These are phyloP conservation scores for Tridacna crocea DNA, from an alignment of 2,888 invertebrate genomes.

Conservation along the genomic window DNA sequence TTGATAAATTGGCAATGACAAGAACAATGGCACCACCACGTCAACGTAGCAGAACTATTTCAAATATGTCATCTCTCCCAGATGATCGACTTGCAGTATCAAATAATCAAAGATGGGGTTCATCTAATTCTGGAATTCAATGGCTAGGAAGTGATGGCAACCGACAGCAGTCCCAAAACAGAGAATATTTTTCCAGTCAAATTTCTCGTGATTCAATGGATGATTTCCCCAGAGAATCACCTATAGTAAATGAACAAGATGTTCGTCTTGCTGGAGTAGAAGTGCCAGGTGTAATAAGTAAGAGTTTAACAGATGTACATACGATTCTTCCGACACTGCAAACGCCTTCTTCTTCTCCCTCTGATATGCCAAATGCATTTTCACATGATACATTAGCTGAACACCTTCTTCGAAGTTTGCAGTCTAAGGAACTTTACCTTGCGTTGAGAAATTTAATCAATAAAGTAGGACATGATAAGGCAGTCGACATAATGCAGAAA, in stretches of 20 bases:
- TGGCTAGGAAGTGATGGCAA: constrained; percentile 1
- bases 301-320: not conserved
- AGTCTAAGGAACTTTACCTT: not conserved
- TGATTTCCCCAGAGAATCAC: not conserved
- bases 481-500: not conserved
- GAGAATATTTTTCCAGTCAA: not conserved
- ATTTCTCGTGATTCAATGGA: not conserved
- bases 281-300: not conserved
- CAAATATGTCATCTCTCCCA: not conserved
- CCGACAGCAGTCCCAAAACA: no score
- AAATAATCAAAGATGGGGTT: not conserved
- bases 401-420: not conserved
- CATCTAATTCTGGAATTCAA: not conserved
- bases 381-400: not conserved
- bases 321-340: not conserved
- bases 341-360: not conserved
- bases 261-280: not conserved
- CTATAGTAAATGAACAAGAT: not conserved
- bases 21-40: not conserved
- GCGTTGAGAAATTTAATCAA: not conserved
- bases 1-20: constrained; percentile 18
- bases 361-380: not conserved
- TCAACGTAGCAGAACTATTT: not conserved
- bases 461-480: constrained; percentile 10
- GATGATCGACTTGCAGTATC: not conserved